Percentiles rank a stretch among this genome's conserved stretches.
These are phyloP conservation scores for Parascotia fuliginaria DNA, from an alignment of 2,888 invertebrate species.

Conservation along the genomic window DNA sequence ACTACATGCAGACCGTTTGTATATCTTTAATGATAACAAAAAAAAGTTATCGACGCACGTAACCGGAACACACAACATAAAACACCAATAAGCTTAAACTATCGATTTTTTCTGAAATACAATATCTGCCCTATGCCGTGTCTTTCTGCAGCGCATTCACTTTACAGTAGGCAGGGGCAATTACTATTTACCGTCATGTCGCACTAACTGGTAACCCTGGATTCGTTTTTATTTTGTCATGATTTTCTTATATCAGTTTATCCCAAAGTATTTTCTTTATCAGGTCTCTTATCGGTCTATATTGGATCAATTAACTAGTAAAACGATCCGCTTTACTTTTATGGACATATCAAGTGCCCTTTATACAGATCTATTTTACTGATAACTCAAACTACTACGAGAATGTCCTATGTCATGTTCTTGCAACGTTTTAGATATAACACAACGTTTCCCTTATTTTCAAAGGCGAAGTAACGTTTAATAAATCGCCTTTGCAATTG, in stretches of 20 bases:
- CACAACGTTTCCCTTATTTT: neutral
- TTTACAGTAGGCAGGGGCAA: no score
- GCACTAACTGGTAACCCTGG: neutral
- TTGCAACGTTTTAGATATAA: neutral
- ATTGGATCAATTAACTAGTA: conserved; percentile 23
- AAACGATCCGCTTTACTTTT: conserved; percentile 24
- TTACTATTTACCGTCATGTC: no score
- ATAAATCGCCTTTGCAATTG: neutral
- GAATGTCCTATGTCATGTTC: neutral
- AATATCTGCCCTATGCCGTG: no score
- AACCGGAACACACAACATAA: no score
- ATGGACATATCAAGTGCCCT: conserved; percentile 21
- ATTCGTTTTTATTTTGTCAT: conserved; percentile 1
- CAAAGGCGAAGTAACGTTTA: neutral
- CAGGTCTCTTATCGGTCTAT: conserved; percentile 4
- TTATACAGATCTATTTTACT: conserved; percentile 21
- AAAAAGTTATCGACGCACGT: no score
- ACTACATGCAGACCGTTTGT: no score
- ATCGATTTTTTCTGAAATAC: no score
- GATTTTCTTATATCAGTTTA: conserved; percentile 2
- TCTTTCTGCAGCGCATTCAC: no score
- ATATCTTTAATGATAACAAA: no score
- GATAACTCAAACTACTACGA: conserved; percentile 10
- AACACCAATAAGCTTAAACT: no score
- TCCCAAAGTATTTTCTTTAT: conserved; percentile 9